Conservation (phyloP, 1,140 invertebrate genomes). For the Oedothorax gibbosus region DNA sequence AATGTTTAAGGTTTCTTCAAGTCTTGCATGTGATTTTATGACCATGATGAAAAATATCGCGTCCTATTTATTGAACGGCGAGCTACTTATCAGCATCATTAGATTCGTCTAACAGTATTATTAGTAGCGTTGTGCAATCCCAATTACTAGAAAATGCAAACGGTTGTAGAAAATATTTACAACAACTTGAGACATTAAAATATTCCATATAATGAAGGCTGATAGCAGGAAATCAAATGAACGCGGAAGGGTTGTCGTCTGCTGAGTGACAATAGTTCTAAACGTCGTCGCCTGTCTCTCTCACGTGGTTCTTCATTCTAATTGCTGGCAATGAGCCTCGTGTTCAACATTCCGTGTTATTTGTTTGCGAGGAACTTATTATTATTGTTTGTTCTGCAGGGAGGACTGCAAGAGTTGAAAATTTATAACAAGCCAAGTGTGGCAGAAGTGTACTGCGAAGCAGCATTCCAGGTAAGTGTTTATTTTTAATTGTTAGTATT, state of each 20-base stretch:
- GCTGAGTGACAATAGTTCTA: conserved; percentile 25
- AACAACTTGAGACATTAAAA: too few species aligned
- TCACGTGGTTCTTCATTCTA: conserved; percentile 16
- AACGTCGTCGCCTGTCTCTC: neutral
- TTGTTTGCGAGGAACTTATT: conserved; percentile 47
- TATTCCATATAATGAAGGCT: neutral
- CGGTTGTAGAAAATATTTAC: too few species aligned
- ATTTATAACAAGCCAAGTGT: conserved; percentile 76
- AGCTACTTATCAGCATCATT: too few species aligned
- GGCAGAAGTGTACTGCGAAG: conserved; percentile 77
- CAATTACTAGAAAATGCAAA: too few species aligned
- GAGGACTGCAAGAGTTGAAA: conserved; percentile 81
- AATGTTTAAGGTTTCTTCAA: too few species aligned
- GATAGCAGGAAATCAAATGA: conserved; percentile 1
- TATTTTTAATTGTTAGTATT: neutral
- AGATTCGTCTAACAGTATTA: too few species aligned
- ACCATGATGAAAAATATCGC: too few species aligned
- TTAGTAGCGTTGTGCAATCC: too few species aligned
- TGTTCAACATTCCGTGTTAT: conserved; percentile 32
- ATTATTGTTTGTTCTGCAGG: conserved; percentile 74
- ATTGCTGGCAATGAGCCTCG: conserved; percentile 41
- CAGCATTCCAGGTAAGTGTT: conserved; percentile 67
- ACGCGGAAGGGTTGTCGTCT: neutral
- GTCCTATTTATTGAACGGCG: too few species aligned
- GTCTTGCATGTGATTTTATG: too few species aligned